Evolutionary conservation across 2,113 vertebrate genomes (phyloP).

Genomic region (Pipa parva): DNA sequence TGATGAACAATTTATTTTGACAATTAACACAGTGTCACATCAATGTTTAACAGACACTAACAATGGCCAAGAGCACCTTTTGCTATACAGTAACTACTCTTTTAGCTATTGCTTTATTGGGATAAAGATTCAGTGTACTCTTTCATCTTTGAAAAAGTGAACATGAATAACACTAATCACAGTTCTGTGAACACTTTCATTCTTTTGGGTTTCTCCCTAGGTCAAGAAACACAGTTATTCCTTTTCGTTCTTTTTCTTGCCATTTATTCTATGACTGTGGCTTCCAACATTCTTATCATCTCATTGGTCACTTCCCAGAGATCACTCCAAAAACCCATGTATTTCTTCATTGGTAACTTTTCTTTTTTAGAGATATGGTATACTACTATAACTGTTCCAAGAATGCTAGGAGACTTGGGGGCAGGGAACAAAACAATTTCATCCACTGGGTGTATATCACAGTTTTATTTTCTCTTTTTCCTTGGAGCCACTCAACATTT

Average conservation of each 20-base stretch:
- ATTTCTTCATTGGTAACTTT: slow-evolving; percentile 17
- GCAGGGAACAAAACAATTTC: background rate
- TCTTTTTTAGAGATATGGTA: slow-evolving; percentile 33
- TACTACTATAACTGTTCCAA: slow-evolving; percentile 9
- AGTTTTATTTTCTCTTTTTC: slow-evolving; percentile 33
- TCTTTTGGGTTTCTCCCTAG: slow-evolving; percentile 4
- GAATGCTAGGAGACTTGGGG: background rate
- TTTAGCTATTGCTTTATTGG: no score
- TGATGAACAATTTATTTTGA: no score
- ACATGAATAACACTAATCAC: slow-evolving; percentile 23
- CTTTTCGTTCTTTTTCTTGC: background rate
- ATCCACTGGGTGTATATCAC: slow-evolving; percentile 8
- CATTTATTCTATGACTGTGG: slow-evolving; percentile 13
- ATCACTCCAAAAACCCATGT: slow-evolving; percentile 31
- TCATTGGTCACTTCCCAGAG: background rate
- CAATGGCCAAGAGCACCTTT: no score
- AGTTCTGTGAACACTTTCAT: slow-evolving; percentile 4
- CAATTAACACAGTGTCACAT: no score
- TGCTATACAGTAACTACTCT: no score
- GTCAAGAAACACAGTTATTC: background rate
- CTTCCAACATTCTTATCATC: slow-evolving; percentile 2
- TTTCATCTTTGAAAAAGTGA: background rate
- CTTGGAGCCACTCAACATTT: slow-evolving; percentile 15
- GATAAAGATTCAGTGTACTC: no score
- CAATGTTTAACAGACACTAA: no score